These are phyloP conservation scores for Indicator maculatus DNA, from an alignment of 2,113 vertebrate genomes.

Conservation along the genomic window DNA sequence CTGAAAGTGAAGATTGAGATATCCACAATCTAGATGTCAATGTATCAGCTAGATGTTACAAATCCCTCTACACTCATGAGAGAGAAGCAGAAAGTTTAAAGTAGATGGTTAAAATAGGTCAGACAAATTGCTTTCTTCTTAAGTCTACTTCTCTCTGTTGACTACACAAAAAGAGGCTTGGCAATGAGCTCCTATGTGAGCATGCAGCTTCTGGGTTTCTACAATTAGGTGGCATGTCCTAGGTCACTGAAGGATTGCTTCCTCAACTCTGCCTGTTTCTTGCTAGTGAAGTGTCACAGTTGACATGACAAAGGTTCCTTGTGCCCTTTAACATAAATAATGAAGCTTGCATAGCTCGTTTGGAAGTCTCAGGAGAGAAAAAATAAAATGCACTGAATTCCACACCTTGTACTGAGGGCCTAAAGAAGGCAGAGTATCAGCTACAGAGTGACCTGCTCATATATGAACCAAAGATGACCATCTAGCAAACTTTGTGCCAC, in stretches of 20 bases:
- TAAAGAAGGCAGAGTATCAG: background rate
- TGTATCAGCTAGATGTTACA: background rate
- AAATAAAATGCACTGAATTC: background rate
- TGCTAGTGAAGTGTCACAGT: background rate
- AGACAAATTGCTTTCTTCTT: background rate
- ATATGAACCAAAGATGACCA: background rate
- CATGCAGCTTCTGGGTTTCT: background rate
- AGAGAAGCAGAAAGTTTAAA: background rate
- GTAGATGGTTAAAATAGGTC: constrained; percentile 24
- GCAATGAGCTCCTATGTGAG: constrained; percentile 1
- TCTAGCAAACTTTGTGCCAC: background rate
- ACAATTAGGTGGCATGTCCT: background rate
- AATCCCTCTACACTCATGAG: background rate
- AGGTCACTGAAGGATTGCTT: background rate
- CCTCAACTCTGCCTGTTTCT: background rate
- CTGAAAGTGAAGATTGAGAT: background rate
- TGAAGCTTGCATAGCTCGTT: background rate
- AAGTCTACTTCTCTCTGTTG: background rate
- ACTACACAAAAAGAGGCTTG: background rate
- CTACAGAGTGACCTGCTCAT: background rate
- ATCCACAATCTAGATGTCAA: background rate
- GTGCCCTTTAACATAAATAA: background rate
- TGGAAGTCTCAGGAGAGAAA: background rate
- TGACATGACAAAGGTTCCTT: background rate
- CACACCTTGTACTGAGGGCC: background rate